These are phyloP conservation scores for Drosophila neonasuta DNA, from an alignment of 2,888 invertebrate species.

Conservation along the genomic window DNA sequence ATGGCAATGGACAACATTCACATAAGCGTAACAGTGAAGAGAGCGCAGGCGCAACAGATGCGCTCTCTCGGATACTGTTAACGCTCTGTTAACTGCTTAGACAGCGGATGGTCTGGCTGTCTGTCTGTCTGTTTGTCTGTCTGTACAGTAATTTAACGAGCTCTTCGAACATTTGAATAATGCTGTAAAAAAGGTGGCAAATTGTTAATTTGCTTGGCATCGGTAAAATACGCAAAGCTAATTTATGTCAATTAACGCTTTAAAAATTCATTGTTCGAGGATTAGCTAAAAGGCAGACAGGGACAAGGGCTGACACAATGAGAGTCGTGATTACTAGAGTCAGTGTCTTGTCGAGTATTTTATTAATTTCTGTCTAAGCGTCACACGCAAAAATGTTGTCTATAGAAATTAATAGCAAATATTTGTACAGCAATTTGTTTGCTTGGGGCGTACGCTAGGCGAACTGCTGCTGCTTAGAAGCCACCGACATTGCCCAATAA, in stretches of 20 bases:
- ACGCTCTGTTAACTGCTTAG: conserved; percentile 30
- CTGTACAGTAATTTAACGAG: conserved; percentile 37
- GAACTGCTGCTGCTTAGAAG: neutral
- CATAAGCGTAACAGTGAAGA: conserved; percentile 31
- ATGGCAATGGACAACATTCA: conserved; percentile 3
- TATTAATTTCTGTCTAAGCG: conserved; percentile 50
- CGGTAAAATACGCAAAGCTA: conserved; percentile 41
- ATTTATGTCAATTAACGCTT: conserved; percentile 75
- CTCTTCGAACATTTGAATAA: conserved; percentile 42
- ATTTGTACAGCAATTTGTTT: conserved; percentile 72
- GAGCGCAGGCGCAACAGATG: conserved; percentile 55
- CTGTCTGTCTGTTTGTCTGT: neutral
- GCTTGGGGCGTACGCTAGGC: conserved; percentile 25
- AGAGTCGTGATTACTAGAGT: neutral
- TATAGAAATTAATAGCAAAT: conserved; percentile 75
- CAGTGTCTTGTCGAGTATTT: conserved; percentile 19
- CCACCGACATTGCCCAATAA: conserved; percentile 42
- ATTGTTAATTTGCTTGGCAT: conserved; percentile 61
- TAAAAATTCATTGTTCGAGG: conserved; percentile 52
- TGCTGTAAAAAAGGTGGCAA: conserved; percentile 50
- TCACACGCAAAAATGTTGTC: conserved; percentile 52
- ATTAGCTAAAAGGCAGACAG: neutral
- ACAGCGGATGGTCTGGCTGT: conserved; percentile 12
- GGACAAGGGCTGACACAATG: neutral
- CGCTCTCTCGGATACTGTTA: conserved; percentile 54